phyloP scores from a whole-genome alignment of 2,113 vertebrate genomes.

The Stigmatopora argus region DNA sequence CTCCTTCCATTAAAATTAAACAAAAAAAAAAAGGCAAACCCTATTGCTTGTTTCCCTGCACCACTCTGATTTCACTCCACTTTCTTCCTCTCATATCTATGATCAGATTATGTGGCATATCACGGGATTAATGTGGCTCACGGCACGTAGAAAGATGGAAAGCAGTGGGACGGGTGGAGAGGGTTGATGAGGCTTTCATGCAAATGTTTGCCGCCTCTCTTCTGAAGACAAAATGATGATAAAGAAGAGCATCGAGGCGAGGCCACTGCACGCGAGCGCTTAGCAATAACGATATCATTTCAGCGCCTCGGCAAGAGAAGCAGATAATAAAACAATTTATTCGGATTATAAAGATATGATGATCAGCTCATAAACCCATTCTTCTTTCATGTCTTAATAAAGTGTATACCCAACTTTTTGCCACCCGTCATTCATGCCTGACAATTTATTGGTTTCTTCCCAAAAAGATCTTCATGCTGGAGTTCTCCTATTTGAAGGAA shows the following conservation, averaged over 20 bases:
- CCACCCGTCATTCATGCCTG: background rate
- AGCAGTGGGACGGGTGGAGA: slow-evolving; percentile 22
- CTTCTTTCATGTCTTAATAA: slow-evolving; percentile 26
- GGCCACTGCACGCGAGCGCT: slow-evolving; percentile 9
- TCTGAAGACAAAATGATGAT: slow-evolving; percentile 42
- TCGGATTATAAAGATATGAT: slow-evolving; percentile 3
- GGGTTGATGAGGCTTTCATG: slow-evolving; percentile 54
- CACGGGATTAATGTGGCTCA: slow-evolving; percentile 50
- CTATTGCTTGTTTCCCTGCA: slow-evolving; percentile 8
- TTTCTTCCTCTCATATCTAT: slow-evolving; percentile 47
- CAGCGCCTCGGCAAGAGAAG: slow-evolving; percentile 13
- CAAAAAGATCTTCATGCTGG: no score
- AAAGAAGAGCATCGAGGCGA: slow-evolving; percentile 52
- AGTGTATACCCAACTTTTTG: background rate
- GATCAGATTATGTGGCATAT: slow-evolving; percentile 59
- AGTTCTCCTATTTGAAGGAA: no score
- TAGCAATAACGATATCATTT: slow-evolving; percentile 28
- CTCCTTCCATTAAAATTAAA: background rate
- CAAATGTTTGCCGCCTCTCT: slow-evolving; percentile 35
- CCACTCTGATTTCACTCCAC: slow-evolving; percentile 9
- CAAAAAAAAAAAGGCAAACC: background rate
- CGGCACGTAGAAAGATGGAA: slow-evolving; percentile 39
- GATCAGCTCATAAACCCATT: slow-evolving; percentile 13
- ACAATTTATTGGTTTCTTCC: background rate
- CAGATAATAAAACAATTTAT: slow-evolving; percentile 10